Evolutionary conservation across 2,113 vertebrate species (phyloP).

Genomic region (Pseudopipra pipra): DNA sequence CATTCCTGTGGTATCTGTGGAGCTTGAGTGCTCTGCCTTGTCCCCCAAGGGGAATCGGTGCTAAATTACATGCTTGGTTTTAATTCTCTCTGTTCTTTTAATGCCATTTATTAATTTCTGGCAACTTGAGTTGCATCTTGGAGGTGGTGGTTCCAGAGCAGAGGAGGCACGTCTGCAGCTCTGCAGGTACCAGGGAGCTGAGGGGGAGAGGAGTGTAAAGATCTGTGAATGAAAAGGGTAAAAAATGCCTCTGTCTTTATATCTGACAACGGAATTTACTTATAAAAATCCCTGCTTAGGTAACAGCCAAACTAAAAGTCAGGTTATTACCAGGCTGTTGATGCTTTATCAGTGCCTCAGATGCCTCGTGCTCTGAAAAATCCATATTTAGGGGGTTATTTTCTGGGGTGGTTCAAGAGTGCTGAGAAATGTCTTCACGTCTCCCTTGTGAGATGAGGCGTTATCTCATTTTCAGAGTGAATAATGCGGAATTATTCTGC

Average conservation of each 20-base stretch:
- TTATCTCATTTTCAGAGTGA: not conserved
- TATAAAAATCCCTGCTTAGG: not conserved
- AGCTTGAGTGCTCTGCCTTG: not conserved
- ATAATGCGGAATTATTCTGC: not conserved
- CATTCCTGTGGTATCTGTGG: accelerated
- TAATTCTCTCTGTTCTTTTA: not conserved
- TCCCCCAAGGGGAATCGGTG: accelerated
- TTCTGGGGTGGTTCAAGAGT: not conserved
- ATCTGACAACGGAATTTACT: not conserved
- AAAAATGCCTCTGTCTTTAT: not conserved
- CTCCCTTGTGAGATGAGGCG: not conserved
- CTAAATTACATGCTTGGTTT: not conserved
- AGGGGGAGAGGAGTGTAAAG: not conserved
- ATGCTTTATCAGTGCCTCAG: not conserved
- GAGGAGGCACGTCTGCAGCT: not conserved
- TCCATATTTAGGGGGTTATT: not conserved
- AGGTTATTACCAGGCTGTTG: not conserved
- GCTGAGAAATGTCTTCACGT: not conserved
- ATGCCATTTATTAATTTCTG: not conserved
- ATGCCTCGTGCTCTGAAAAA: not conserved
- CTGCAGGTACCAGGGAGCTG: too few species aligned
- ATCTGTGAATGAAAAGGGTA: not conserved
- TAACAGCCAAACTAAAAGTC: not conserved
- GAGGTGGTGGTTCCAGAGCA: accelerated
- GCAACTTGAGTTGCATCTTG: not conserved